These are phyloP conservation scores for Loripinus fragilis DNA, from an alignment of 2,888 invertebrate species.

Conservation along the genomic window DNA sequence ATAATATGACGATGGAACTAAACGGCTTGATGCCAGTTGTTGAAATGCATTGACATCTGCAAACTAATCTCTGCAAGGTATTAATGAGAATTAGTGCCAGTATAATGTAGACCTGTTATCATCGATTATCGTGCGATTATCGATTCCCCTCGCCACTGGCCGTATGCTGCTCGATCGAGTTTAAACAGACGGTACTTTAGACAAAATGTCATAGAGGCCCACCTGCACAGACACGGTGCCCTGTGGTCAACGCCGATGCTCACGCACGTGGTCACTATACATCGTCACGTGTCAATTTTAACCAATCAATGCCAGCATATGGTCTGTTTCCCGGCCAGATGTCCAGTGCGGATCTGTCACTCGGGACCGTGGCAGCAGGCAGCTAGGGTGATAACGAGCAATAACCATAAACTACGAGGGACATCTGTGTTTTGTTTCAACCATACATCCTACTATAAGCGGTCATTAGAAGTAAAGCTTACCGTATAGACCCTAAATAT, in stretches of 20 bases:
- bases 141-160: background rate
- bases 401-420: background rate
- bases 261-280: conserved; percentile 21
- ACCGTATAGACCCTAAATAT: no score
- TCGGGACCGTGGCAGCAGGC: background rate
- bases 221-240: conserved; percentile 17
- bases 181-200: background rate
- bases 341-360: conserved; percentile 18
- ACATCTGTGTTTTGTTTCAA: conserved; percentile 8
- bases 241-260: conserved; percentile 33
- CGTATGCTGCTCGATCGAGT: background rate
- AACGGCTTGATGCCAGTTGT: background rate
- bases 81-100: conserved; percentile 7
- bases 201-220: background rate
- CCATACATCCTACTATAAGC: no score
- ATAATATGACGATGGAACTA: no score
- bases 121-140: background rate
- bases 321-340: conserved; percentile 45
- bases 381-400: background rate
- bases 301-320: conserved; percentile 47
- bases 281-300: conserved; percentile 38
- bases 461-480: no score
- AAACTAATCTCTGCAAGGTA: background rate
- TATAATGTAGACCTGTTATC: background rate
- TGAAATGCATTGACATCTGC: background rate